Evolutionary conservation across 35 echinoderm and acorn worm species (phyloP), one percentile per base, ranked within the genome.

Genomic region (Eucidaris tribuloides): DNA sequence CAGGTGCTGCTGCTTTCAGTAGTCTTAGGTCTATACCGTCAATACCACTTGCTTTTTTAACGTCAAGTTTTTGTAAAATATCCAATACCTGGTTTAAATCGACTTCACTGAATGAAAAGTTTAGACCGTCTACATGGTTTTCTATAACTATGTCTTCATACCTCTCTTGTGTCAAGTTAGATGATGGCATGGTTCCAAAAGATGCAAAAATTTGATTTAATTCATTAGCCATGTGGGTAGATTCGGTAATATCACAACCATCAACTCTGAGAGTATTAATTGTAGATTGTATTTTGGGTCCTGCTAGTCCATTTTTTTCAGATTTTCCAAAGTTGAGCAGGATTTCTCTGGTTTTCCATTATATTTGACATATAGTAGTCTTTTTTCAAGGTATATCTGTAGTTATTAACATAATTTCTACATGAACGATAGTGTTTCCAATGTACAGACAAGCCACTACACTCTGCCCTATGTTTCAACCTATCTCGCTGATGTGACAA

Each of bases 41-140:
- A 54, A 86, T 34, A n/a, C 70, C 49, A 39, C 43, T 19, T 23
- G 84, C 29, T 58, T 86, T 86, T 40, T 38, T 79, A 41, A 74
- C 55, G 5, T 77, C 34, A 22, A 86, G 52, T 0, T 78, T 41
- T 37, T 78, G 2, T 6, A 86, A 18, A 40, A 59, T 15, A 1
- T 81, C 55, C 24, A 81, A n/a, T 36, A 5, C 79, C 58, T 18
- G 19, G 3, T 39, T 29, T 6, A 37, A 35, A 15, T 55, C 24
- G 15, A 82, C 42, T 5, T 63, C 79, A 19, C n/a, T n/a, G n/a
- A n/a, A n/a, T n/a, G 24, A 3, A 62, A 62, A 63, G 20, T 4
- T 17, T 38, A 63, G 62, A 63, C 2, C 35, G 42, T 43, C n/a
- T n/a, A 9, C 48, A 52, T n/a, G 63, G 63, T 68, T 29, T 5